Evolutionary conservation across 2,113 vertebrate species (phyloP).

Genomic region (Danionella cerebrum): DNA sequence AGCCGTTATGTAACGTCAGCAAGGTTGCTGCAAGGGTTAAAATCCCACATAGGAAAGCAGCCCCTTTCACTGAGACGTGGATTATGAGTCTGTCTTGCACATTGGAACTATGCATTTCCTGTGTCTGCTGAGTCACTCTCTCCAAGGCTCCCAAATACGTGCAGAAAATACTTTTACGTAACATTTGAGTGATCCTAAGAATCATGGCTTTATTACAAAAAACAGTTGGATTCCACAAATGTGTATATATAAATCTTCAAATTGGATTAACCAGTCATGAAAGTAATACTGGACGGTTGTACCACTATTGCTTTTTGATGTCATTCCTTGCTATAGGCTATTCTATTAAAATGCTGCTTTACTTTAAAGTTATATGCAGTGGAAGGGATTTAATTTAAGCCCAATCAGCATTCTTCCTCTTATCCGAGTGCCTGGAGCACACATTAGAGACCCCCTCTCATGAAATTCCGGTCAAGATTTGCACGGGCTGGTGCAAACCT

Average conservation of each 20-base stretch:
- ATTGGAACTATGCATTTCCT: not conserved
- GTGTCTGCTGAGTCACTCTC: not conserved
- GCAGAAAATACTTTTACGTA: not conserved
- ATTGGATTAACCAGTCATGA: too few species aligned
- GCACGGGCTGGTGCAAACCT: not conserved
- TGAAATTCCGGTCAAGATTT: not conserved
- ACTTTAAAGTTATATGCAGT: too few species aligned
- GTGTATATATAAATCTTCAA: too few species aligned
- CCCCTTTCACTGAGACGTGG: not conserved
- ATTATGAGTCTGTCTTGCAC: not conserved
- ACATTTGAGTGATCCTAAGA: too few species aligned
- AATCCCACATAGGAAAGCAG: not conserved
- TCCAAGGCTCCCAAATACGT: not conserved
- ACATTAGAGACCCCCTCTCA: not conserved
- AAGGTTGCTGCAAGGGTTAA: not conserved
- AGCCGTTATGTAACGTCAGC: constrained; percentile 1
- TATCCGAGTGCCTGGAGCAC: not conserved
- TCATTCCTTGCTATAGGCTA: not conserved
- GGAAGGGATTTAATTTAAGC: not conserved
- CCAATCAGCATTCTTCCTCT: not conserved
- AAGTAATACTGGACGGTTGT: too few species aligned
- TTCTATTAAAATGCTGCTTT: not conserved
- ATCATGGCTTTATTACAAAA: too few species aligned
- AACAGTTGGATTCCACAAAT: too few species aligned
- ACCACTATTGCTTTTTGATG: too few species aligned